These are phyloP conservation scores for Scaptomyza caliginosa DNA, from an alignment of 2,888 invertebrate genomes.

Conservation along the genomic window DNA sequence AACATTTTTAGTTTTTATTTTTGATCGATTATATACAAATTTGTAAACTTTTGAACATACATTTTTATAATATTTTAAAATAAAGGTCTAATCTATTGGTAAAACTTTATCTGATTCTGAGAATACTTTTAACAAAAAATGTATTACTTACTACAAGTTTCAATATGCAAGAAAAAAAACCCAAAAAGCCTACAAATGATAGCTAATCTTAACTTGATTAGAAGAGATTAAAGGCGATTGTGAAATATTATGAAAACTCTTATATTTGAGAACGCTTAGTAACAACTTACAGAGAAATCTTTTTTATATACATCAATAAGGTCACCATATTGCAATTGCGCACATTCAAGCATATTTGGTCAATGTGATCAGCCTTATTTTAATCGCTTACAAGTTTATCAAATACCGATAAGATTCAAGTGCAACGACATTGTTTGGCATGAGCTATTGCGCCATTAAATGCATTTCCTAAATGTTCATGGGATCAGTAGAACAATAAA, in stretches of 20 bases:
- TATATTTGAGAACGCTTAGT: conserved; percentile 6
- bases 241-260: conserved; percentile 16
- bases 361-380: background rate
- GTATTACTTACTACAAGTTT: background rate
- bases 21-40: too few relatives aligned
- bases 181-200: background rate
- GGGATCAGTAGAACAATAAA: conserved; percentile 33
- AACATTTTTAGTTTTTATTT: background rate
- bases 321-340: background rate
- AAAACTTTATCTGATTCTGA: background rate
- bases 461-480: conserved; percentile 28
- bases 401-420: conserved; percentile 22
- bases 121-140: background rate
- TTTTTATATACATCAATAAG: background rate
- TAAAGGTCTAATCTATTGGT: background rate
- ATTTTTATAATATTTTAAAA: background rate
- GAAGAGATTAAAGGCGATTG: conserved; percentile 35
- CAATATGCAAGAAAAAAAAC: conserved; percentile 5
- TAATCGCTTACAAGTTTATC: conserved; percentile 9
- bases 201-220: conserved; percentile 35
- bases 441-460: background rate
- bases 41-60: too few relatives aligned
- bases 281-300: conserved; percentile 16
- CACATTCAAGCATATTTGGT: background rate
- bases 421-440: background rate